Conservation (phyloP, 2,797 vertebrate species). For the Kryptolebias ocellatus region DNA sequence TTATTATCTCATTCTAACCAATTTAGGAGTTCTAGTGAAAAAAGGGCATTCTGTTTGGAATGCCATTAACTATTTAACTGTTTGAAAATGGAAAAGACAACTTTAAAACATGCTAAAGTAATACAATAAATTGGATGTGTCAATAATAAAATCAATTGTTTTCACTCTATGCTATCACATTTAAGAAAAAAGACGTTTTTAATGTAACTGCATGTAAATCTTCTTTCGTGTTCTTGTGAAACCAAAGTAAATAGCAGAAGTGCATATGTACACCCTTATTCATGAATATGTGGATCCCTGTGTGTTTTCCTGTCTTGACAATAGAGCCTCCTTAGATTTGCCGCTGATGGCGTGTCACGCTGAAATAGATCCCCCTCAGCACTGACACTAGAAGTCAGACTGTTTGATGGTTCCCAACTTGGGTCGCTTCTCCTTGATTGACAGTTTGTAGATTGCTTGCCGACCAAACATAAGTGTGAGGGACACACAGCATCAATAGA, state of each 20-base stretch:
- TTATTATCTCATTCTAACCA: constrained; percentile 65
- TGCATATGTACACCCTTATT: constrained; percentile 37
- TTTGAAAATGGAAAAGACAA: too few relatives aligned
- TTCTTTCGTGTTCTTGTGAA: constrained; percentile 27
- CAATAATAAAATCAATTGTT: background rate
- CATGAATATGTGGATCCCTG: constrained; percentile 72
- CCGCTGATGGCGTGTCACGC: constrained; percentile 76
- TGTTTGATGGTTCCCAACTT: constrained; percentile 80
- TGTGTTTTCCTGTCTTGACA: constrained; percentile 65
- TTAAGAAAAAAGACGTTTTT: constrained; percentile 1
- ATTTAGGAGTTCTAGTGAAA: background rate
- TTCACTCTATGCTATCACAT: constrained; percentile 15
- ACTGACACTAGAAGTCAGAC: constrained; percentile 77
- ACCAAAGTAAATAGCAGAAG: constrained; percentile 29
- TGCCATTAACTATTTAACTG: background rate
- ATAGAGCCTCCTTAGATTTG: constrained; percentile 75
- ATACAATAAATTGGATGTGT: too few relatives aligned
- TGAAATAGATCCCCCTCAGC: constrained; percentile 81
- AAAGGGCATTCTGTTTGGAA: background rate
- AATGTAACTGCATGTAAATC: constrained; percentile 29
- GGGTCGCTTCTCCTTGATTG: constrained; percentile 76
- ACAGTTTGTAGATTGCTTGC: constrained; percentile 81
- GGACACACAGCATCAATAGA: constrained; percentile 74
- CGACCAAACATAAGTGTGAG: constrained; percentile 76
- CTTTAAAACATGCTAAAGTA: too few relatives aligned